Conservation (phyloP, 2,888 invertebrate genomes). For the Lordiphosa fenestrarum region DNA sequence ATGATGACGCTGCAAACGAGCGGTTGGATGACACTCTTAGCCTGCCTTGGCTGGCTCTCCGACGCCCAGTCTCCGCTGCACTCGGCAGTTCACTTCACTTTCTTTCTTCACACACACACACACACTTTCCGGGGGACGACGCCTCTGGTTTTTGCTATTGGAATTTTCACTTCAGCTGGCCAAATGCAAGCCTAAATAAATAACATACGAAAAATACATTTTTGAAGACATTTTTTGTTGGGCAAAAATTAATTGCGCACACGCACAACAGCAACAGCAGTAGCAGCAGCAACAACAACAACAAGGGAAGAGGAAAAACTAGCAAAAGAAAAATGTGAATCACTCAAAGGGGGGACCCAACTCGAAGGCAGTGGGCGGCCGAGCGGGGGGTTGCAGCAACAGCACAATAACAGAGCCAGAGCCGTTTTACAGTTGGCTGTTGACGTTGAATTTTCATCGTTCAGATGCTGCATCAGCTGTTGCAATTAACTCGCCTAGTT, state of each 20-base stretch:
- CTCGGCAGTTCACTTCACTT: slow-evolving; percentile 64
- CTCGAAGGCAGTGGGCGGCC: slow-evolving; percentile 49
- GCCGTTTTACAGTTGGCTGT: slow-evolving; percentile 26
- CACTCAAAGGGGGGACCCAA: slow-evolving; percentile 54
- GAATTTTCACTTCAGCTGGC: slow-evolving; percentile 66
- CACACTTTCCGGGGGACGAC: slow-evolving; percentile 38
- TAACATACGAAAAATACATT: slow-evolving; percentile 28
- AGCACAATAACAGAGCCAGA: slow-evolving; percentile 42
- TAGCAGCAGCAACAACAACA: slow-evolving; percentile 21
- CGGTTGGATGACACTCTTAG: slow-evolving; percentile 21
- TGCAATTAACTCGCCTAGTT: slow-evolving; percentile 56
- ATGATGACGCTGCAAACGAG: slow-evolving; percentile 8
- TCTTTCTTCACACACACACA: slow-evolving; percentile 28
- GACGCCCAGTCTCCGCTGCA: slow-evolving; percentile 67
- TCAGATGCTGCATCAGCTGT: slow-evolving; percentile 66
- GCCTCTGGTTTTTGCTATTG: slow-evolving; percentile 36
- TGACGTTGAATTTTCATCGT: slow-evolving; percentile 37
- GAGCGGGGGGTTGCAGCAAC: slow-evolving; percentile 35
- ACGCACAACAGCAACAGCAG: slow-evolving; percentile 50
- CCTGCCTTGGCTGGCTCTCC: slow-evolving; percentile 54
- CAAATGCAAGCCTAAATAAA: slow-evolving; percentile 49
- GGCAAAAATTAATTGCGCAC: slow-evolving; percentile 62
- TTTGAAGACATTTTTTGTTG: slow-evolving; percentile 35
- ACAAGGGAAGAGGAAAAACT: slow-evolving; percentile 29
- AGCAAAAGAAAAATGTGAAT: slow-evolving; percentile 65